Conservation (phyloP, 2,888 invertebrate species). For the Drosophila siamana region DNA sequence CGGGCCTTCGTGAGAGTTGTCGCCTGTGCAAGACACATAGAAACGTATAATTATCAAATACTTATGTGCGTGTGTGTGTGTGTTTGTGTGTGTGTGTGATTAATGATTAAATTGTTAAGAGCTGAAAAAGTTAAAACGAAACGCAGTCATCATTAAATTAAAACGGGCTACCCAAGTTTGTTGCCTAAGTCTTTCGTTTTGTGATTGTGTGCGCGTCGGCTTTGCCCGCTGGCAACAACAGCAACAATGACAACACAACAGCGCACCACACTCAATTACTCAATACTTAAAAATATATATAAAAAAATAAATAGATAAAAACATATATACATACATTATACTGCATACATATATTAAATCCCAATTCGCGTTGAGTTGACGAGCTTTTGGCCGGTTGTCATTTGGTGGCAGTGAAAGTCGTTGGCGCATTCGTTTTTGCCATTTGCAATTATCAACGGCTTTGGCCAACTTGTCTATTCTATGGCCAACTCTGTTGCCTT, state of each 20-base stretch:
- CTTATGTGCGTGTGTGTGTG: not conserved
- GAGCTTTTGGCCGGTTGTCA: constrained; percentile 44
- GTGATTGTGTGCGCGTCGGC: constrained; percentile 28
- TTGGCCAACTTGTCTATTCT: constrained; percentile 62
- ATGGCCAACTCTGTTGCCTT: constrained; percentile 38
- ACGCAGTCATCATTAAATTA: constrained; percentile 71
- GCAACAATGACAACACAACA: constrained; percentile 33
- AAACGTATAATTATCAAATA: constrained; percentile 45
- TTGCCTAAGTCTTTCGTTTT: constrained; percentile 80
- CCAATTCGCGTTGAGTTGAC: constrained; percentile 45
- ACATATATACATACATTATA: constrained; percentile 23
- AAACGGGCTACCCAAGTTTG: constrained; percentile 63
- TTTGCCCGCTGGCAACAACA: constrained; percentile 36
- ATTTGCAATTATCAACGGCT: constrained; percentile 54
- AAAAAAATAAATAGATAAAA: constrained; percentile 28
- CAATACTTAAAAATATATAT: constrained; percentile 59
- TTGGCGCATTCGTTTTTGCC: constrained; percentile 54
- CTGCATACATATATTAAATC: constrained; percentile 57
- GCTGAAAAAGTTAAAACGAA: constrained; percentile 42
- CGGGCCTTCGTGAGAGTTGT: constrained; percentile 31
- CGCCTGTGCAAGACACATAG: constrained; percentile 22
- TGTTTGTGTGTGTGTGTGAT: constrained; percentile 45
- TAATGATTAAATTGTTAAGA: constrained; percentile 64
- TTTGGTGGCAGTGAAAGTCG: constrained; percentile 72
- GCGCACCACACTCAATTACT: constrained; percentile 63